These are phyloP conservation scores for Cydia amplana DNA, from an alignment of 1,140 invertebrate genomes.

Conservation along the genomic window DNA sequence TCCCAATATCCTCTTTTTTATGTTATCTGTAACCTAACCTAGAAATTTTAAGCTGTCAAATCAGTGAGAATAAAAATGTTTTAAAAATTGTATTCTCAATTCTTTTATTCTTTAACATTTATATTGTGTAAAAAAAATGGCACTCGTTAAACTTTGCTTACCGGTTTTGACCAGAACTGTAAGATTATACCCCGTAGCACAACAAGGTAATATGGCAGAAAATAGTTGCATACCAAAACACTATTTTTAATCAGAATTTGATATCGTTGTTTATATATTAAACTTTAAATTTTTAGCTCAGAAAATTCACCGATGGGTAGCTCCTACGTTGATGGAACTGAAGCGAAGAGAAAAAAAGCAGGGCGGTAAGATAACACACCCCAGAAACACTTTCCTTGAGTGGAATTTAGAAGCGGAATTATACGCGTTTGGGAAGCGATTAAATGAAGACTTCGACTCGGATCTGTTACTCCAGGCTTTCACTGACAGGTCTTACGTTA, in stretches of 20 bases:
- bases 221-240: neutral
- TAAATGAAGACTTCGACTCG: slow-evolving; percentile 91
- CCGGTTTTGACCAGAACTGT: neutral
- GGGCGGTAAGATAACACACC: slow-evolving; percentile 63
- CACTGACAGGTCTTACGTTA: slow-evolving; percentile 89
- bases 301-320: slow-evolving; percentile 69
- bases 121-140: slow-evolving; percentile 10
- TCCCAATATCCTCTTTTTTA: neutral
- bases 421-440: slow-evolving; percentile 91
- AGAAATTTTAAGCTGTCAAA: neutral
- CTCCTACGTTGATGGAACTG: slow-evolving; percentile 65
- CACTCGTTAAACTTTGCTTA: slow-evolving; percentile 23
- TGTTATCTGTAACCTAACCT: slow-evolving; percentile 21
- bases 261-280: neutral
- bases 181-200: slow-evolving; percentile 7
- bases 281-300: slow-evolving; percentile 46
- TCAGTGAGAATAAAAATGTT: neutral
- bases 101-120: neutral
- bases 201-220: neutral
- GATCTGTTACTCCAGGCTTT: slow-evolving; percentile 87
- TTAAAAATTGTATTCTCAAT: neutral
- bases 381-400: slow-evolving; percentile 84
- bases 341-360: slow-evolving; percentile 61
- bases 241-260: neutral
- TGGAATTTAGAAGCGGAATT: slow-evolving; percentile 95